Evolutionary conservation across 2,113 vertebrate genomes (phyloP), one percentile per base, ranked within the genome.

Genomic region (Saiga tatarica): DNA sequence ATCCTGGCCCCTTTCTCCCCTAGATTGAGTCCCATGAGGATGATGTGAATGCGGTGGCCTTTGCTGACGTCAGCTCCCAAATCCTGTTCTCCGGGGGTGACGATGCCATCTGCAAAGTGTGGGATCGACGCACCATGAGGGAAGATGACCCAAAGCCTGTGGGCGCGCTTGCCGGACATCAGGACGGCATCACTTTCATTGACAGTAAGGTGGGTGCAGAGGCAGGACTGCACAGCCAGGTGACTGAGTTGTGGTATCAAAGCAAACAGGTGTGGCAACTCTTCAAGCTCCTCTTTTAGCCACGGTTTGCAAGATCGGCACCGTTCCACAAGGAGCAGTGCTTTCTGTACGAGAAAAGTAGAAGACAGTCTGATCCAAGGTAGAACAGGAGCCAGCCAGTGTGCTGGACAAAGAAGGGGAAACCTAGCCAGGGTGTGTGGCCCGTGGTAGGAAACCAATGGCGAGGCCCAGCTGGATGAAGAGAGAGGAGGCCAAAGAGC

Each of bases 151-250:
- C 99, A 50, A 99, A 99, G 98, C 99, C 99, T 1, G 99, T 99
- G 62, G 99, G 99, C 45, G 99, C 99, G 67, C 98, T 99, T 97
- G 99, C 99, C 3, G 99, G 99, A 82, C 99, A 99, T 98, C 98
- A 99, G 89, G 99, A 99, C 33, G 99, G 99, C 89, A 99, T 99
- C 98, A 99, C 99, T 89, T 99, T 99, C 98, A 99, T 99, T 92
- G 99, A 99, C 98, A 99, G 99, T 99, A 99, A 99, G 99, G 99
- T 99, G 52, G 82, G 94, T n/a, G 47, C 11, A 30, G 39, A 83
- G 15, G 23, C 53, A 53, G 71, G 52, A 71, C 55, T 42, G 5
- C 11, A 30, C 3, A 81, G 78, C 52, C 42, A 53, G 45, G 23
- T 33, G 9, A 5, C 57, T 79, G 12, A 78, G 53, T 95, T 89